A percentile compares a stretch with the other conserved stretches of the same genome.
Evolutionary conservation across 2,888 invertebrate genomes (phyloP).

Genomic region (Saturnia japonica): DNA sequence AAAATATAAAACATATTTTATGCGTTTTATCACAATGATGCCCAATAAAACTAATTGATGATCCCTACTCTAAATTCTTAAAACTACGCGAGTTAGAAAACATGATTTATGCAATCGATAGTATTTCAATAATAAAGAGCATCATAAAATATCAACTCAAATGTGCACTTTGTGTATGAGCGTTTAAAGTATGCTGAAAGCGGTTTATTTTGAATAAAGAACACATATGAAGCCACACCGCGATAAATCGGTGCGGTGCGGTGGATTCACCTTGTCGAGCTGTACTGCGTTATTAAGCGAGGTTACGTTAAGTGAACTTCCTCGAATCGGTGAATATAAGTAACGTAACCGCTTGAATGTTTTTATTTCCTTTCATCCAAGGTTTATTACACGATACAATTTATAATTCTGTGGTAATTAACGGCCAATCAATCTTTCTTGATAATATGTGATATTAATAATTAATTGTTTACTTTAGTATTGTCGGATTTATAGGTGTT

Average conservation of each 20-base stretch:
- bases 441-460: neutral
- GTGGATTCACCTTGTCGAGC: neutral
- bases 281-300: neutral
- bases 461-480: neutral
- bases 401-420: neutral
- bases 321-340: neutral
- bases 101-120: neutral
- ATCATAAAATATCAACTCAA: neutral
- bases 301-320: slow-evolving; percentile 8
- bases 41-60: neutral
- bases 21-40: neutral
- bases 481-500: neutral
- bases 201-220: too few relatives aligned
- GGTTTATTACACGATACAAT: neutral
- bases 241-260: neutral
- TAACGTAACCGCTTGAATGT: neutral
- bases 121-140: neutral
- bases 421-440: neutral
- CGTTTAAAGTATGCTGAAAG: neutral
- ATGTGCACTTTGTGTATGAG: neutral
- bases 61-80: too few relatives aligned
- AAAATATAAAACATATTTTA: neutral
- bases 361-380: neutral
- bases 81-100: neutral
- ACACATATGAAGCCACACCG: too few relatives aligned